phyloP scores from a whole-genome alignment of 92 coral and sea anemone genomes.

The Heteractis magnifica region DNA sequence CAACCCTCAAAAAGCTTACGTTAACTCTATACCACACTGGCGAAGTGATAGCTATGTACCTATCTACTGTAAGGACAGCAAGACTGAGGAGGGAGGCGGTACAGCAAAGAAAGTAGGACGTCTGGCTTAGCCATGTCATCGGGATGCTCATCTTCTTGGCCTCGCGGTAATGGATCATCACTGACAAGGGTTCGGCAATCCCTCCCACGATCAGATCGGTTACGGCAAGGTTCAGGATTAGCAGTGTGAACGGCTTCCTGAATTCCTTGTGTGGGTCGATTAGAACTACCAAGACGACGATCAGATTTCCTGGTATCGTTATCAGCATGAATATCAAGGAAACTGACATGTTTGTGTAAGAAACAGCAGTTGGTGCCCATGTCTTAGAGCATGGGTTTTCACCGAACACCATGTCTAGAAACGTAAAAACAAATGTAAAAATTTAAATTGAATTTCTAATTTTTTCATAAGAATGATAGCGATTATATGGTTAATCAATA shows the following conservation, averaged over 20 bases:
- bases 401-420: constrained; percentile 36
- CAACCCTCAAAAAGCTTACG: constrained; percentile 51
- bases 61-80: constrained; percentile 72
- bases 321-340: constrained; percentile 61
- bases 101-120: constrained; percentile 66
- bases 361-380: constrained; percentile 71
- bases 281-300: constrained; percentile 64
- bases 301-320: constrained; percentile 72
- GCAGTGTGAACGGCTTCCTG: constrained; percentile 66
- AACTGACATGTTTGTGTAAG: constrained; percentile 53
- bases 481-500: no score
- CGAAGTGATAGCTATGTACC: constrained; percentile 70
- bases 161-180: constrained; percentile 62
- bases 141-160: constrained; percentile 37
- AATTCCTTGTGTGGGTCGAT: constrained; percentile 64
- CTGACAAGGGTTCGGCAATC: constrained; percentile 64
- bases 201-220: constrained; percentile 72
- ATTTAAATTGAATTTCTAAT: no score
- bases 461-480: no score
- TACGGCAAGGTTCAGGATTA: constrained; percentile 67
- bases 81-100: constrained; percentile 76
- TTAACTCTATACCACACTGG: constrained; percentile 77
- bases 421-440: not conserved
- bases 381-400: constrained; percentile 59
- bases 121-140: constrained; percentile 70